Evolutionary conservation across 2,113 vertebrate species (phyloP).

Genomic region (Vulpes lagopus): DNA sequence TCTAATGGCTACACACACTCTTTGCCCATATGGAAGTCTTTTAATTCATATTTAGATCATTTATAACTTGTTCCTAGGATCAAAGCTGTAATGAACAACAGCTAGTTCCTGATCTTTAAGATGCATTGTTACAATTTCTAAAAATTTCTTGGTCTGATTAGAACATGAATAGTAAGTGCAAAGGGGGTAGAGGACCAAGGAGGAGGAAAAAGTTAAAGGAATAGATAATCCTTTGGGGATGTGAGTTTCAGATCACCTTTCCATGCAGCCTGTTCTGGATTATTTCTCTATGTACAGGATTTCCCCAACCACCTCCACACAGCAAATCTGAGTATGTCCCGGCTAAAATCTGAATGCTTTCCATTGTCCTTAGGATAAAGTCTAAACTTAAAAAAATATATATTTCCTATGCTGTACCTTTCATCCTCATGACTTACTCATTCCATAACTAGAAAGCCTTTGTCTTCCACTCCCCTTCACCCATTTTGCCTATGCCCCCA

Average conservation of each 20-base stretch:
- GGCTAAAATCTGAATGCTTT: background rate
- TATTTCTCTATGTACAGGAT: background rate
- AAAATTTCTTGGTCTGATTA: background rate
- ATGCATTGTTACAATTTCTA: background rate
- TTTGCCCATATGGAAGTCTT: background rate
- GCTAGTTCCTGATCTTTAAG: background rate
- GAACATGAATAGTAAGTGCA: background rate
- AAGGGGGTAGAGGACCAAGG: background rate
- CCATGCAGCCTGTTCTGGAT: background rate
- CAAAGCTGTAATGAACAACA: background rate
- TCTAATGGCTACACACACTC: background rate
- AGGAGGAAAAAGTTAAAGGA: background rate
- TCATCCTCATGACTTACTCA: background rate
- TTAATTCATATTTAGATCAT: background rate
- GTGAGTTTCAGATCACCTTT: background rate
- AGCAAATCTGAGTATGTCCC: background rate
- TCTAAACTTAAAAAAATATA: background rate
- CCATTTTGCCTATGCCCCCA: background rate
- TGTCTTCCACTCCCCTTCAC: too few species aligned
- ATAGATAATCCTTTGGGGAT: background rate
- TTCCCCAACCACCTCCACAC: background rate
- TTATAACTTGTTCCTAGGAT: conserved; percentile 34
- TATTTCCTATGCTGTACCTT: background rate
- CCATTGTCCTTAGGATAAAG: background rate
- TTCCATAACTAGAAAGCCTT: background rate